Percentiles rank a stretch among this genome's conserved stretches.
These are phyloP conservation scores for Nudaria mundana DNA, from an alignment of 2,888 invertebrate species.

Conservation along the genomic window DNA sequence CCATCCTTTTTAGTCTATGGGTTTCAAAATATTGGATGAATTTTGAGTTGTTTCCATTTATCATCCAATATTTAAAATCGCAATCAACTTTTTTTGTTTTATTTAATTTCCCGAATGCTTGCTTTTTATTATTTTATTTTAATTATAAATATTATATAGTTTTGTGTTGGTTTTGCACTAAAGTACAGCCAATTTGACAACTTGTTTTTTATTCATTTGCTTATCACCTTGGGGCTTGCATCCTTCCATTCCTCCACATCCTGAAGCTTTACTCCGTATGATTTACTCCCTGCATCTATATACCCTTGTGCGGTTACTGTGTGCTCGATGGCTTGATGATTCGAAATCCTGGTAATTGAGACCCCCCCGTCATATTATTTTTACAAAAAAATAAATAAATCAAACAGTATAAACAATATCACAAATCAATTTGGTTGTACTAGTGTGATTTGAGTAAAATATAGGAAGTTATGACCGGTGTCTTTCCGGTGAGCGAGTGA, in stretches of 20 bases:
- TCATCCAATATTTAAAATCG: conserved; percentile 43
- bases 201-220: conserved; percentile 48
- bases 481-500: conserved; percentile 67
- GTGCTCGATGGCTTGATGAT: conserved; percentile 30
- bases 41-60: conserved; percentile 21
- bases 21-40: conserved; percentile 35
- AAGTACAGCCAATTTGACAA: conserved; percentile 76
- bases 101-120: conserved; percentile 36
- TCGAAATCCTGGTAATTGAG: conserved; percentile 9
- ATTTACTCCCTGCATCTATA: conserved; percentile 59
- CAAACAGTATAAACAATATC: conserved; percentile 25
- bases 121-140: conserved; percentile 7
- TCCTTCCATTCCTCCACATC: conserved; percentile 43
- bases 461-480: conserved; percentile 35
- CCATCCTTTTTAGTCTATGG: conserved; percentile 27
- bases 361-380: no score
- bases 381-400: conserved; percentile 24
- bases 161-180: conserved; percentile 27
- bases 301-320: conserved; percentile 33
- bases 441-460: conserved; percentile 63
- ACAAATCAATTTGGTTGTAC: conserved; percentile 74
- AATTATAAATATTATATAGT: conserved; percentile 33
- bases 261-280: conserved; percentile 43
- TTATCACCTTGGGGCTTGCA: conserved; percentile 64
- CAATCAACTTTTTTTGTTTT: conserved; percentile 40